Conservation (phyloP, 2,113 vertebrate genomes). For the Neolamprologus tretocephalus region DNA sequence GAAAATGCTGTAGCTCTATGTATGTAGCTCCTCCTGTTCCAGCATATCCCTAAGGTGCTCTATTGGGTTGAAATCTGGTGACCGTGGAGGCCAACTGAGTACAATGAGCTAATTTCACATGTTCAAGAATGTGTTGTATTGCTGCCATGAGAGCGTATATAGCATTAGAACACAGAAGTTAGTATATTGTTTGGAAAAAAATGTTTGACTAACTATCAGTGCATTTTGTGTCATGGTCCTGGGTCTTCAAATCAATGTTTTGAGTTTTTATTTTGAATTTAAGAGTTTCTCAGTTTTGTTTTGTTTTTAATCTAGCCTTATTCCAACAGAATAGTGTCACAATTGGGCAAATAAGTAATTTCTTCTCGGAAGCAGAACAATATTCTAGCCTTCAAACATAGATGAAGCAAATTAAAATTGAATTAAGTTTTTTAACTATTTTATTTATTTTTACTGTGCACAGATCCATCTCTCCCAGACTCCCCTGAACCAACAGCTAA, state of each 20-base stretch:
- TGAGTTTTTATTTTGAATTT: not conserved
- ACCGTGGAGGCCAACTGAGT: not conserved
- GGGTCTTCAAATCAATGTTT: not conserved
- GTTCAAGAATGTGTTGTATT: not conserved
- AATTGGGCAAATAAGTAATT: not conserved
- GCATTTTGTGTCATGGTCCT: not conserved
- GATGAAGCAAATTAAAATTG: not conserved
- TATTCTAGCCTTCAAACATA: not conserved
- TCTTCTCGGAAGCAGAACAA: not conserved
- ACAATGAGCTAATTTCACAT: not conserved
- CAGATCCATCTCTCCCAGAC: conserved; percentile 65
- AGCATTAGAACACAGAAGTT: not conserved
- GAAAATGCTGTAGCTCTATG: not conserved
- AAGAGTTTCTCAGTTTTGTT: not conserved
- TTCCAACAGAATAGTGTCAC: not conserved
- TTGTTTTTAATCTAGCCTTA: not conserved
- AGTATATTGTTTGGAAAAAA: not conserved
- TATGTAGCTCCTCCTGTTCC: not conserved
- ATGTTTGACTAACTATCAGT: not conserved
- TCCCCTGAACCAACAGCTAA: conserved; percentile 38
- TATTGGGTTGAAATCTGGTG: not conserved
- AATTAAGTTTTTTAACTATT: not conserved
- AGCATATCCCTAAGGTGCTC: not conserved
- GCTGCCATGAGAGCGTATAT: not conserved
- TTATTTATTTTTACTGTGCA: not conserved